Conservation (phyloP, 2,888 invertebrate species). For the Alviniconcha strummeri region DNA sequence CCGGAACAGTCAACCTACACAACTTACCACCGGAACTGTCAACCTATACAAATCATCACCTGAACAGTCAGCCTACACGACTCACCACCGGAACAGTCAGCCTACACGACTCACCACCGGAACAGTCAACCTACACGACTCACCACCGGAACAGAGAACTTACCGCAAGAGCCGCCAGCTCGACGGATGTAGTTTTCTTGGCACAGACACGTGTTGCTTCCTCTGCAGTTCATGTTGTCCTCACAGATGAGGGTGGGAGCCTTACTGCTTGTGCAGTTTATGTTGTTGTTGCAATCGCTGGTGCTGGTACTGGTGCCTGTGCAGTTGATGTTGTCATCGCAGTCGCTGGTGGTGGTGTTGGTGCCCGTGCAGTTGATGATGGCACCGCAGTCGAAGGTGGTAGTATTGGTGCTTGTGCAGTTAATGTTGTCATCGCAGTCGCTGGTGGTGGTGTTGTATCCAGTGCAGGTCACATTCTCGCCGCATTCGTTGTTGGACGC, state of each 20-base stretch:
- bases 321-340: conserved; percentile 3
- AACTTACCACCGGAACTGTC: no score
- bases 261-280: not conserved
- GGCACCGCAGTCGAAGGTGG: not conserved
- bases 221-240: not conserved
- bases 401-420: not conserved
- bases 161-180: not conserved
- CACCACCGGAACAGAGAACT: not conserved
- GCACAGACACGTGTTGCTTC: not conserved
- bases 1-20: no score
- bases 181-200: not conserved
- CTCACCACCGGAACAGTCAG: no score
- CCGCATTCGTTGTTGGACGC: not conserved
- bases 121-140: no score
- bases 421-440: not conserved
- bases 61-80: no score
- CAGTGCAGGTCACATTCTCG: not conserved
- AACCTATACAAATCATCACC: no score
- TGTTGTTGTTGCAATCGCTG: not conserved
- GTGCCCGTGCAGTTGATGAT: not conserved
- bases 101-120: no score
- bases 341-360: not conserved
- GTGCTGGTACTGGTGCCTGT: not conserved
- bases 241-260: not conserved
- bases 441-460: no score